Base-by-base conservation (phyloP, 2,888 invertebrate genomes). In the Zhengitettix transpicula region DNA sequence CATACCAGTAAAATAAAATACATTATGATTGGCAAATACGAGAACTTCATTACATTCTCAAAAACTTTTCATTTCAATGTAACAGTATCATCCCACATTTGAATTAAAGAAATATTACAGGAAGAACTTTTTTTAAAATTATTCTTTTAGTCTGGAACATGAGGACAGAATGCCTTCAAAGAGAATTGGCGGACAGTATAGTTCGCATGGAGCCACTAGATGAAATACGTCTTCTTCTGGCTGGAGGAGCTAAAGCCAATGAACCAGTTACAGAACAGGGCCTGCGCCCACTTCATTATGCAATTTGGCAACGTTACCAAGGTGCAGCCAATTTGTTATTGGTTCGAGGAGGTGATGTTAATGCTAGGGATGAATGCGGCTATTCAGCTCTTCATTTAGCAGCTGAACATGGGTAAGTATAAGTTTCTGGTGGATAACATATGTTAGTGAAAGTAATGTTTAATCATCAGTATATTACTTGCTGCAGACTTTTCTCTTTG, bases 331-430 rank as follows among this genome's bases (percentile, higher is more conserved):
- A 85, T 58, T 76, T 93, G 58, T 75, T 94, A 56, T 75, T 94
- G 52, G 88, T 89, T 0, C 77, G 89, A 44, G 91, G 90, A 10
- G 85, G 89, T 66, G 84, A 90, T 69, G 83, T 89, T 44, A 85
- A 90, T 70, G 87, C 88, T 0, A 80, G 83, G 1, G 92, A 93
- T 68, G 91, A 92, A 69, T 90, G 92, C 66, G 95, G 94, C 0
- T 94, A 93, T 73, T 89, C 92, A 60, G 88, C 94, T 0, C 73
- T 95, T 54, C 95, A 95, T 74, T 78, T 95, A 12, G 88, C 90
- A n/a, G 88, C 93, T 0, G 89, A 93, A 67, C 88, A 89, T 68
- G 91, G 90, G 75, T 87, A 75, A 47, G n/a, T 47, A 47, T n/a
- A 28, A 28, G 28, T 28, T 28, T 7, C 28, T 28, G n/a, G n/a